Percentiles rank a stretch among this genome's conserved stretches.
Evolutionary conservation across 2,113 vertebrate species (phyloP).

Genomic region (Eudyptes chrysolophus): DNA sequence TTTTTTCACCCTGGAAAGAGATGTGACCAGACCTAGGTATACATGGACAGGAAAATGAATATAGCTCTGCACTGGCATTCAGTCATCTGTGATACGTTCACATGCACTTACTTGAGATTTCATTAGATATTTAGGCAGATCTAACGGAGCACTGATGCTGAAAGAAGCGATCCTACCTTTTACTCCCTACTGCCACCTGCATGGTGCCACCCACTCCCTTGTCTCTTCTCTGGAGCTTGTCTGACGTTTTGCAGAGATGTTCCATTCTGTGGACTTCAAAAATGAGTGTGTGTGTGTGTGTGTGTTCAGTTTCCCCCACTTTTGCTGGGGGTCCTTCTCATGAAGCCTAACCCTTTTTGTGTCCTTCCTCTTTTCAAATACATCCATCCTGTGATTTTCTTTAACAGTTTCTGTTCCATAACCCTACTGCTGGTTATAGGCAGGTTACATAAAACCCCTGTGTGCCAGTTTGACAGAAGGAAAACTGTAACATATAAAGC

Average conservation of each 20-base stretch:
- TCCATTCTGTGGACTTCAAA: background rate
- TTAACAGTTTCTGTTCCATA: background rate
- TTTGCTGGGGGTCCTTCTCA: background rate
- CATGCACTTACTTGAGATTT: background rate
- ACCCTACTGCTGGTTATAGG: background rate
- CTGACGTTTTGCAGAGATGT: background rate
- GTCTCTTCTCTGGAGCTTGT: background rate
- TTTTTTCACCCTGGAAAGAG: conserved; percentile 10
- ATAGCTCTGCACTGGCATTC: background rate
- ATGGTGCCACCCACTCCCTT: background rate
- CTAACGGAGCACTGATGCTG: background rate
- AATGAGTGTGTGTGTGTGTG: background rate
- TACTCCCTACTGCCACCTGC: background rate
- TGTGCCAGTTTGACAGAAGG: background rate
- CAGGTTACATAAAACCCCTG: background rate
- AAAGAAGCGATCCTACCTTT: background rate
- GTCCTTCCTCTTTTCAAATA: background rate
- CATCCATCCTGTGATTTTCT: background rate
- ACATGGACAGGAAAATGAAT: background rate
- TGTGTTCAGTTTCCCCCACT: background rate
- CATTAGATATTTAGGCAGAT: background rate
- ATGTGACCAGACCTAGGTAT: background rate
- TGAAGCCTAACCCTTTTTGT: background rate
- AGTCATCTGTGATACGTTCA: accelerated
- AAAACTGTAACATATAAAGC: background rate